Conservation (phyloP, 2,113 vertebrate species). For the Pogonocichla stellata region DNA sequence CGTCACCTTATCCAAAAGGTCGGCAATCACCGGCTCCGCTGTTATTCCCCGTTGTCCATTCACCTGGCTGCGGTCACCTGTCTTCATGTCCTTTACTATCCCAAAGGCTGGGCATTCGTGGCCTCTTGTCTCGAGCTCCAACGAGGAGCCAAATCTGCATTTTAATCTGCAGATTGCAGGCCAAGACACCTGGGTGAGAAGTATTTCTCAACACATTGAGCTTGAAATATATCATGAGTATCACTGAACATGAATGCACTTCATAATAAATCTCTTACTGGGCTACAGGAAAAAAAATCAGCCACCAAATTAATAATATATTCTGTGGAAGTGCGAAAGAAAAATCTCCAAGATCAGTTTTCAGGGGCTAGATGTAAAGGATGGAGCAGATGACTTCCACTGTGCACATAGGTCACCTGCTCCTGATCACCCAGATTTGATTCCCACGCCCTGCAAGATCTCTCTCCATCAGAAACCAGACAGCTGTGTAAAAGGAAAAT, state of each 20-base stretch:
- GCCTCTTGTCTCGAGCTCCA: neutral
- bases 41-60: neutral
- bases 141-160: neutral
- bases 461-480: neutral
- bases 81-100: neutral
- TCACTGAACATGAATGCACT: neutral
- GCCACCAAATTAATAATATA: neutral
- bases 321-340: neutral
- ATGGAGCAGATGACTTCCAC: neutral
- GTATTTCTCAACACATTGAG: neutral
- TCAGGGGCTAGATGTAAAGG: neutral
- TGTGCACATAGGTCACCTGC: neutral
- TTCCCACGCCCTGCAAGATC: neutral
- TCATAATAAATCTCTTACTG: neutral
- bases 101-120: neutral
- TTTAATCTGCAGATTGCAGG: neutral
- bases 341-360: neutral
- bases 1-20: neutral
- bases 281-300: neutral
- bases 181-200: neutral
- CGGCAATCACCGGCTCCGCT: neutral
- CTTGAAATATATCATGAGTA: neutral
- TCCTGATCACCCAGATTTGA: neutral
- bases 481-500: neutral
- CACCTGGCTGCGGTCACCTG: neutral